Percentiles rank a stretch among this genome's conserved stretches.
phyloP scores from a whole-genome alignment of 1,140 invertebrate species.

The Nixonia krombeini region DNA sequence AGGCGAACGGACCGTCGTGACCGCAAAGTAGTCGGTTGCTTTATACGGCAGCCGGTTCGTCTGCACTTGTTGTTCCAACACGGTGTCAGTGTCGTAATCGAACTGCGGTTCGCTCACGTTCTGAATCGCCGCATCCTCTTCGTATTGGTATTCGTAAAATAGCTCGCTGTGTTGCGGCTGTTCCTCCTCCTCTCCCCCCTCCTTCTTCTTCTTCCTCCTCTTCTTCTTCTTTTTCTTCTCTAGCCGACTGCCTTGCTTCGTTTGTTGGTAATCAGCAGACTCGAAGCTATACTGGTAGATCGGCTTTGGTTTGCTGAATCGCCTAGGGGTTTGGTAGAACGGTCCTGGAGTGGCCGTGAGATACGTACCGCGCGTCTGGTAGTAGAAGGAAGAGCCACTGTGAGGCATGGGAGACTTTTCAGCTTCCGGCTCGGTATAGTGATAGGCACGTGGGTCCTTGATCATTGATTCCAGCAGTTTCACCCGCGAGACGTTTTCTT shows the following conservation, averaged over 20 bases:
- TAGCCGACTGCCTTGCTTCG: not conserved
- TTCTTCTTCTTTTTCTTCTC: no score
- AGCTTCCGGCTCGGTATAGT: constrained; percentile 40
- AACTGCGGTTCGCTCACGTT: constrained; percentile 40
- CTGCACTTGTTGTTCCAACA: constrained; percentile 26
- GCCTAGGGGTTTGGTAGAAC: constrained; percentile 40
- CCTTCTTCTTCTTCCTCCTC: constrained; percentile 16
- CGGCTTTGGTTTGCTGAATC: constrained; percentile 68
- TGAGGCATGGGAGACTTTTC: constrained; percentile 29
- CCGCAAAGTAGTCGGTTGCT: constrained; percentile 24
- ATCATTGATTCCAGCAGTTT: constrained; percentile 57
- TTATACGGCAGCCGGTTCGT: constrained; percentile 25
- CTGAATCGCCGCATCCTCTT: constrained; percentile 34
- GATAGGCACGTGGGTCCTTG: constrained; percentile 53
- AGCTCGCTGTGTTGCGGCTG: constrained; percentile 38
- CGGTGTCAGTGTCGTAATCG: constrained; percentile 46
- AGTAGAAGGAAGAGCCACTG: constrained; percentile 60
- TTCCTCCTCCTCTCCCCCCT: no score
- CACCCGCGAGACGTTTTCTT: no score
- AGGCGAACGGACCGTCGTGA: constrained; percentile 37
- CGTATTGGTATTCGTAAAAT: constrained; percentile 54
- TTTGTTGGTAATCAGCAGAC: constrained; percentile 68
- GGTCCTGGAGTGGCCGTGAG: constrained; percentile 57
- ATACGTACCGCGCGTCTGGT: constrained; percentile 68
- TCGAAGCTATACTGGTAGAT: constrained; percentile 76